phyloP scores from a whole-genome alignment of 2,113 vertebrate genomes.

The Serinus canaria region DNA sequence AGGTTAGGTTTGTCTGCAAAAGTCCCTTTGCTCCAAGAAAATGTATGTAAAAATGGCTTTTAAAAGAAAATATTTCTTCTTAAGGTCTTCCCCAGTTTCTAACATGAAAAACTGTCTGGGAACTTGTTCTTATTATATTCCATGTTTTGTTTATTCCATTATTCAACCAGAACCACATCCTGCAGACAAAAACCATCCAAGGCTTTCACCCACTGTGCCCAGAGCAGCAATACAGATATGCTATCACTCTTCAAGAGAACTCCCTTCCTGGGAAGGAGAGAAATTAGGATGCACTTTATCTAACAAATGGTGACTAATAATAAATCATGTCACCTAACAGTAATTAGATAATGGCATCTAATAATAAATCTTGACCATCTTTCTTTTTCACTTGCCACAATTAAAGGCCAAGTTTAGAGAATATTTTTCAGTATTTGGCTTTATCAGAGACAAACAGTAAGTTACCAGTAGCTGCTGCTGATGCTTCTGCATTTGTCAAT shows the following conservation, averaged over 20 bases:
- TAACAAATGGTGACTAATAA: neutral
- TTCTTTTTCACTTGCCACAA: neutral
- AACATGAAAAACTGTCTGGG: neutral
- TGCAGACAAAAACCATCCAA: neutral
- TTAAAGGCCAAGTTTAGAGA: neutral
- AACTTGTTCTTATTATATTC: neutral
- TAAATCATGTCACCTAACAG: neutral
- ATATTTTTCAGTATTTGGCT: neutral
- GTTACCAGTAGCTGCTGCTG: neutral
- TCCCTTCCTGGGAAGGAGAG: neutral
- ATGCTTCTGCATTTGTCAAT: neutral
- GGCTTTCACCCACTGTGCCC: neutral
- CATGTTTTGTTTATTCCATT: neutral
- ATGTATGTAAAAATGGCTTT: neutral
- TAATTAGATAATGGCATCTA: neutral
- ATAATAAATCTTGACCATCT: neutral
- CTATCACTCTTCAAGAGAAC: neutral
- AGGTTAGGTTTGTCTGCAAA: neutral
- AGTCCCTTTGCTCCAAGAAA: neutral
- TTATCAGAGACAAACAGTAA: neutral
- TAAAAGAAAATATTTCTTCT: neutral
- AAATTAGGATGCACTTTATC: neutral
- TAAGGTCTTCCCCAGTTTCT: neutral
- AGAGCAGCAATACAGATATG: neutral
- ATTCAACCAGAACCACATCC: neutral